Evolutionary conservation across 2,113 vertebrate genomes (phyloP), one percentile per base, ranked within the genome.

Genomic region (Platysternon megacephalum): DNA sequence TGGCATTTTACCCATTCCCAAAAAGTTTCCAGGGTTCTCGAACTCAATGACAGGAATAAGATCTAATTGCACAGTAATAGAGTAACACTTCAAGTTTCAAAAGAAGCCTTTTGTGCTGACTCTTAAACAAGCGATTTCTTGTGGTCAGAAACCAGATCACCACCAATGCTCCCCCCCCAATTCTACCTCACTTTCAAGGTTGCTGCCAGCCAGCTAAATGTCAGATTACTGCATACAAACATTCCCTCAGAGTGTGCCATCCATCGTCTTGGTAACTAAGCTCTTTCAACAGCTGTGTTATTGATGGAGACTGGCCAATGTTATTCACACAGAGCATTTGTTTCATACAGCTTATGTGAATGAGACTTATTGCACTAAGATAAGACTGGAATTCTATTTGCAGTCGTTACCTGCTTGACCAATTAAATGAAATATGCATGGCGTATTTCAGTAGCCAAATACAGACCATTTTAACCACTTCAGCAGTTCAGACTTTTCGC

Each of bases 281-380:
- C 98, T 98, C 98, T 97, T 98, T 98, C 98, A 98, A 98, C 98
- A 98, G 98, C 98, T 98, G 98, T 98, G 98, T 98, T 98, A 98
- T 98, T 98, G 97, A 98, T 98, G 98, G 98, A 97, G 80, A n/a
- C 35, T 0, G 49, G 98, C 98, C 99, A 99, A 97, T 87, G 87
- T 95, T 96, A 74, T 96, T 96, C 95, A 95, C 96, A 97, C 91
- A 48, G 86, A 93, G 94, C 85, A 96, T 96, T 97, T 94, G 94
- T 96, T 96, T 97, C 95, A 28, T 81, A 44, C 8, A 17, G 86
- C 79, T 93, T 93, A 80, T 48, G 81, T 79, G 88, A 87, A 91
- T 44, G 2, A 92, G 92, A 95, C 96, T 86, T 95, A 91, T 79
- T 87, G 90, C 91, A 93, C 74, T 85, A 86, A 97, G 90, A 94